Percentiles rank a stretch among this genome's conserved stretches.
Evolutionary conservation across 2,888 invertebrate species (phyloP).

Genomic region (Drosophila parthenogenetica): DNA sequence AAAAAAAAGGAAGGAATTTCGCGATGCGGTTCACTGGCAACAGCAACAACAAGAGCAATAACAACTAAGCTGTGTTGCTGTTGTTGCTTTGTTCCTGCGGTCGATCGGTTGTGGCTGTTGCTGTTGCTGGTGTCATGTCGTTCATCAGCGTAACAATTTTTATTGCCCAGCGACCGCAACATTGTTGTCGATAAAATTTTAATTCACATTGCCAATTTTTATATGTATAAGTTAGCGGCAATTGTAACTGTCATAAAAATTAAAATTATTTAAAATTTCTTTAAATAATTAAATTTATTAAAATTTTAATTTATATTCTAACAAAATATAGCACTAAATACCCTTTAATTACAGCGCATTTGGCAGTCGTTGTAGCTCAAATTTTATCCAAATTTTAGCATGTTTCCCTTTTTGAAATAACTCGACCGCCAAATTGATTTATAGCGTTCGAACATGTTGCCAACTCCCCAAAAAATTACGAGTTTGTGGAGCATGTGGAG

Average conservation of each 20-base stretch:
- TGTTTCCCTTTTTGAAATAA: slow-evolving; percentile 46
- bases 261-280: not conserved
- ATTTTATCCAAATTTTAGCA: slow-evolving; percentile 38
- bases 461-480: slow-evolving; percentile 35
- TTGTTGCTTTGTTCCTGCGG: slow-evolving; percentile 34
- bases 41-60: slow-evolving; percentile 35
- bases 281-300: not conserved
- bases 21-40: slow-evolving; percentile 61
- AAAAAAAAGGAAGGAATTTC: slow-evolving; percentile 60
- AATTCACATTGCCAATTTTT: slow-evolving; percentile 65
- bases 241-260: slow-evolving; percentile 4
- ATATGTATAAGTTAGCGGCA: slow-evolving; percentile 8
- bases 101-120: slow-evolving; percentile 31
- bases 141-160: slow-evolving; percentile 78
- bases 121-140: slow-evolving; percentile 73
- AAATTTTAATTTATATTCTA: not conserved
- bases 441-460: slow-evolving; percentile 75
- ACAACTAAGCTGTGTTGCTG: slow-evolving; percentile 30
- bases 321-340: not conserved
- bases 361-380: slow-evolving; percentile 1
- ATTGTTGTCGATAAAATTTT: slow-evolving; percentile 77
- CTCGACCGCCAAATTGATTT: slow-evolving; percentile 70
- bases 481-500: not conserved
- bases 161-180: slow-evolving; percentile 74
- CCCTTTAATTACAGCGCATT: slow-evolving; percentile 39